Evolutionary conservation across 2,113 vertebrate species (phyloP), one percentile per base, ranked within the genome.

Genomic region (Notechis scutatus): DNA sequence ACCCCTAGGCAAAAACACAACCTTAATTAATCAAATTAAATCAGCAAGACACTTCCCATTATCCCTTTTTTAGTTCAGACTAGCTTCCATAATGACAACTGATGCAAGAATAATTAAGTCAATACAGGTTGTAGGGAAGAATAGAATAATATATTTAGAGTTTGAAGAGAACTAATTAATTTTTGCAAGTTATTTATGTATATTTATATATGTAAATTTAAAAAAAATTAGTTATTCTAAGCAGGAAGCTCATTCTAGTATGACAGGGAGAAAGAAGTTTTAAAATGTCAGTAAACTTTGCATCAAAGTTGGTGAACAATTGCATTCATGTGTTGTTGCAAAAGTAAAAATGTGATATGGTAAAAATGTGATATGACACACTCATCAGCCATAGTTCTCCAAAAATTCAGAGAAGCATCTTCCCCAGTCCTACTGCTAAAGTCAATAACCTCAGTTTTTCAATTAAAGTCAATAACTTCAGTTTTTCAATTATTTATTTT

Each of bases 151-250:
- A 81, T 96, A 96, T 97, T 97, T 97, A 97, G 96, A 96, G 97
- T 97, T 96, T 97, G 97, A 97, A 97, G 96, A 97, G 95, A 96
- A 97, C 94, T 97, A 98, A 97, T 97, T 97, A 96, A 95, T 94
- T 97, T 97, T 97, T 97, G 96, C 97, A 98, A 96, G 97, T 97
- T 97, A 98, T 97, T 98, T 97, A 97, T 97, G 97, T 98, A 97
- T 97, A 97, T 97, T 98, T 97, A 97, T 97, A 97, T 97, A 97
- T 97, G 97, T 97, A 98, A 98, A 98, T 97, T 96, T 26, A 0
- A 3, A 26, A 97, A 97, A 97, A 98, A 97, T 96, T 97, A 97
- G 93, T 94, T 97, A 91, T 95, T 95, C 92, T 88, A 95, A 94
- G 95, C 87, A 88, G 92, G 96, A 64, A 89, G 94, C 87, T 94